These are phyloP conservation scores for Pelodytes ibericus DNA, from an alignment of 2,797 vertebrate species.

Conservation along the genomic window DNA sequence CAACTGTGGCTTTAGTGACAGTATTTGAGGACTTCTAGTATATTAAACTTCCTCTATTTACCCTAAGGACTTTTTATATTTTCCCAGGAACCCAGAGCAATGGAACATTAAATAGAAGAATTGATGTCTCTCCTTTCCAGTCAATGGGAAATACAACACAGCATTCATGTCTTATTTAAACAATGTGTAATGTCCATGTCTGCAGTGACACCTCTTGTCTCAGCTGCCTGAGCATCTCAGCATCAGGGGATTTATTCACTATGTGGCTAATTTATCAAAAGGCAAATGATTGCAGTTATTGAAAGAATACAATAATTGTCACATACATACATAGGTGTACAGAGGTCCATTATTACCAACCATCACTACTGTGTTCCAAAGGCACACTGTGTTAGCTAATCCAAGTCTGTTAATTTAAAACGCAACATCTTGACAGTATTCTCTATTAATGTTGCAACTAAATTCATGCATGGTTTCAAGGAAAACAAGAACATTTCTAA, in stretches of 20 bases:
- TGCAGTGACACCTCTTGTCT: conserved; percentile 11
- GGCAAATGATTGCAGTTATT: neutral
- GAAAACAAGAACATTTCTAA: no score
- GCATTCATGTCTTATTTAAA: conserved; percentile 9
- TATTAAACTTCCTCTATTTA: neutral
- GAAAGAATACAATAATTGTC: neutral
- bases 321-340: no score
- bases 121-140: neutral
- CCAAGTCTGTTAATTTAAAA: no score
- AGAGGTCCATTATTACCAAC: no score
- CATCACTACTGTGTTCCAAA: no score
- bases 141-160: conserved; percentile 1
- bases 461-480: no score
- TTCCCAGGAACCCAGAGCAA: neutral
- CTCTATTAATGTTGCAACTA: no score
- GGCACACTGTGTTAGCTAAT: no score
- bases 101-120: neutral
- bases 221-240: neutral
- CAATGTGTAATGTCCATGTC: conserved; percentile 26
- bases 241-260: neutral
- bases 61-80: neutral
- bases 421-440: no score
- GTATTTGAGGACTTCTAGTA: neutral
- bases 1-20: neutral
- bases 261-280: neutral